Evolutionary conservation across 2,113 vertebrate species (phyloP), one percentile per base, ranked within the genome.

Genomic region (Jaculus jaculus): DNA sequence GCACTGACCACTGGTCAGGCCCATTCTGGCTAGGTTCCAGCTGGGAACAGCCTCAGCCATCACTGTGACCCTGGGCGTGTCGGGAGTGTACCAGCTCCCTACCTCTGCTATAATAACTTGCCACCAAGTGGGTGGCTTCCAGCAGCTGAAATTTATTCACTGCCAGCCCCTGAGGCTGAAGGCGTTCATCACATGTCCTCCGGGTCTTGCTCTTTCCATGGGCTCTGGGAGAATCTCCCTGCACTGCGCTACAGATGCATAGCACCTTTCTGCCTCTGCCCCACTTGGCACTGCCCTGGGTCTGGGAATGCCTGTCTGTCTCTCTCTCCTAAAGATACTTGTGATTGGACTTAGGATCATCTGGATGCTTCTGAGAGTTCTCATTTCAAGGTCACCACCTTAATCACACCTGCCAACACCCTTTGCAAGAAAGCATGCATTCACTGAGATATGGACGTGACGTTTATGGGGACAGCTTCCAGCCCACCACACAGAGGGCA

Each of bases 261-360:
- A 8, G 2, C 54, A 15, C 5, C 0, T 9, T 37, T 47, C 54
- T 8, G 2, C 9, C n/a, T 30, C 16, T 12, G 5, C 20, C 2
- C n/a, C 34, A 30, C 1, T 18, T 11, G 37, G 23, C 21, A 9
- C 21, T 16, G 20, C 13, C 4, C 4, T 15, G 24, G 17, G 21
- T 16, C 28, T 37, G 66, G 4, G 20, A 11, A 26, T 10, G 63
- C 16, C 39, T 87, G 21, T 42, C 42, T 18, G 4, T 51, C 32
- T n/a, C 4, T 51, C 32, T n/a, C 63, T 71, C 16, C 5, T 15
- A 4, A 42, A 68, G 39, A 66, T 18, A 23, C 39, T 42, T 74
- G 60, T 11, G 17, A 13, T 4, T 51, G 12, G 47, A 54, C 4
- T 74, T n/a, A 66, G 26, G 78, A 39, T n/a, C 66, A 28, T 1